phyloP scores from a whole-genome alignment of 2,113 vertebrate genomes.

The Tricholaema leucomelas region DNA sequence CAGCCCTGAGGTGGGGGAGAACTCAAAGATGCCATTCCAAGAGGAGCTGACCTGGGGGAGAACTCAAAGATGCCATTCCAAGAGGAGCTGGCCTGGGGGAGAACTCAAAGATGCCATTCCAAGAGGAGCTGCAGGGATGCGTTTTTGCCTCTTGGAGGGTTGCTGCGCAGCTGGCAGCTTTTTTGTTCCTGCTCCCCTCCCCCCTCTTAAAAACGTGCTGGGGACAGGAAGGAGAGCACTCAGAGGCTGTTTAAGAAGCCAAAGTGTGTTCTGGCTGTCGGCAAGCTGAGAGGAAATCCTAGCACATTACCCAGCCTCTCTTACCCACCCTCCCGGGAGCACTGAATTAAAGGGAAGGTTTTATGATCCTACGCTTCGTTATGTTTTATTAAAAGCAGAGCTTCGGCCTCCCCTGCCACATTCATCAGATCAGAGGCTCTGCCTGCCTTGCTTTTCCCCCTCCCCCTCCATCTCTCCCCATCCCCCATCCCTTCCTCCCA shows the following conservation, averaged over 20 bases:
- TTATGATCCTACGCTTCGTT: constrained; percentile 75
- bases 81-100: too few species aligned
- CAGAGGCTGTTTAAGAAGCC: background rate
- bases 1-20: too few species aligned
- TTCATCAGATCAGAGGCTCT: background rate
- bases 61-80: too few species aligned
- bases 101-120: too few species aligned
- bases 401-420: constrained; percentile 16
- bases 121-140: too few species aligned
- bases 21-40: too few species aligned
- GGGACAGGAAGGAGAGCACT: background rate
- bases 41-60: too few species aligned
- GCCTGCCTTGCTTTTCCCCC: rapidly evolving
- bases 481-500: background rate
- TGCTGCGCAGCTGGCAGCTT: rapidly evolving
- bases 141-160: too few species aligned
- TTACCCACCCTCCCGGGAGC: constrained; percentile 53
- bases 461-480: too few species aligned
- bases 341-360: constrained; percentile 75
- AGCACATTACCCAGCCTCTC: background rate
- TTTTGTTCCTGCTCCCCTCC: too few species aligned
- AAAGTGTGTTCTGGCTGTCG: rapidly evolving
- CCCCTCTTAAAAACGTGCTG: too few species aligned
- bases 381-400: constrained; percentile 73
- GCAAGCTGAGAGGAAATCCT: background rate